phyloP scores from a whole-genome alignment of 2,113 vertebrate genomes.

The Myotis brandtii region DNA sequence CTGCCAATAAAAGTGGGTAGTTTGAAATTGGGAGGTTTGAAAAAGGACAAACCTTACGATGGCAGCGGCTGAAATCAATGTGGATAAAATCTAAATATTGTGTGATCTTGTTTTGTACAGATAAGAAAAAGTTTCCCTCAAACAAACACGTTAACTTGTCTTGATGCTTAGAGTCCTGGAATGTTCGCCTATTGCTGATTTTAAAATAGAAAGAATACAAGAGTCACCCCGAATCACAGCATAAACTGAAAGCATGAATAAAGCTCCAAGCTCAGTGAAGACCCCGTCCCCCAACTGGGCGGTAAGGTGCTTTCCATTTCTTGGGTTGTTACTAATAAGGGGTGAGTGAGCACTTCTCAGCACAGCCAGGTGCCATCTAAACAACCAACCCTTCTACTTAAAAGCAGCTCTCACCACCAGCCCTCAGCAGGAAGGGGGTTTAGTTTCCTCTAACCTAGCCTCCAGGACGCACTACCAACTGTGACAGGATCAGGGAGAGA shows the following conservation, averaged over 20 bases:
- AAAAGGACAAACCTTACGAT: background rate
- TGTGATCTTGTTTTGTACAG: background rate
- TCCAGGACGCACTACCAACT: background rate
- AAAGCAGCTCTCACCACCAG: background rate
- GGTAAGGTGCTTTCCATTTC: background rate
- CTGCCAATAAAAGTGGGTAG: rapidly evolving
- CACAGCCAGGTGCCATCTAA: background rate
- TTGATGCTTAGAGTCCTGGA: background rate
- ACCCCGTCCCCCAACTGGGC: background rate
- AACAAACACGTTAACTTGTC: background rate
- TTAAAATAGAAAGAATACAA: background rate
- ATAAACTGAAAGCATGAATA: background rate
- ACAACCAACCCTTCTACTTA: background rate
- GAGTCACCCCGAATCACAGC: background rate
- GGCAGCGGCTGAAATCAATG: background rate
- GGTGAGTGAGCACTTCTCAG: background rate
- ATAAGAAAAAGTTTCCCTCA: background rate
- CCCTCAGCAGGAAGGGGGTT: background rate
- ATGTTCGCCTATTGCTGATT: background rate
- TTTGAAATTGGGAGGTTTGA: background rate
- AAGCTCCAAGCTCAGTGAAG: background rate
- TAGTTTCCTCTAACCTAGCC: background rate
- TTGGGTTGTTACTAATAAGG: background rate
- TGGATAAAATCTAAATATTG: background rate
- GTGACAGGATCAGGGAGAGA: background rate